Percentiles rank a stretch among this genome's conserved stretches.
Conservation (phyloP, 1,140 invertebrate species). For the Sarcophaga peregrina region DNA sequence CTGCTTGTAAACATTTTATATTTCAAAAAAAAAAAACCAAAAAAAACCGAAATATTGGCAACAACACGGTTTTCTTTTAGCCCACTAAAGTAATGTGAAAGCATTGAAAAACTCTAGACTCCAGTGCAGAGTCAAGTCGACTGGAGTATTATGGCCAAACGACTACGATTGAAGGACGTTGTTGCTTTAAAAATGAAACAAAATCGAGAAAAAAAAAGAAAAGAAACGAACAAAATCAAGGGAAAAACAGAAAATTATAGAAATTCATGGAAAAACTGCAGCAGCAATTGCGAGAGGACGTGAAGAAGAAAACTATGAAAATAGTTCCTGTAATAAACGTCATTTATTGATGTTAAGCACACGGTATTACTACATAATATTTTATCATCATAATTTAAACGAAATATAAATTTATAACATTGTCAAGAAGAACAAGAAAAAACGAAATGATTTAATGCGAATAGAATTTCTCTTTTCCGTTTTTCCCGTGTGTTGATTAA, state of each 20-base stretch:
- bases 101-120: neutral
- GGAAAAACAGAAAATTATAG: too few species aligned
- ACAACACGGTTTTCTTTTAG: too few species aligned
- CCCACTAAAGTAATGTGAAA: neutral
- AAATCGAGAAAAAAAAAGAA: neutral
- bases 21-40: neutral
- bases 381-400: slow-evolving; percentile 18
- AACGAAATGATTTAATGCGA: slow-evolving; percentile 8
- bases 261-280: neutral
- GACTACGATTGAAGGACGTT: slow-evolving; percentile 15
- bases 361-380: slow-evolving; percentile 17
- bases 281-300: too few species aligned
- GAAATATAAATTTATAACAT: neutral
- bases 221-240: slow-evolving; percentile 4
- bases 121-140: neutral
- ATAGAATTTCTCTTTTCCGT: neutral
- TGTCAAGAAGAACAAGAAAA: neutral
- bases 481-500: too few species aligned
- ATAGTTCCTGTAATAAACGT: slow-evolving; percentile 26
- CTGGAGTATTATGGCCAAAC: slow-evolving; percentile 6
- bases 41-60: too few species aligned
- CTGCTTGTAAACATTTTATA: slow-evolving; percentile 20
- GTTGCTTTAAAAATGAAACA: neutral
- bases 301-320: neutral
- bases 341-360: slow-evolving; percentile 37